phyloP scores from a whole-genome alignment of 2,797 vertebrate species.

The Myripristis jacobus region DNA sequence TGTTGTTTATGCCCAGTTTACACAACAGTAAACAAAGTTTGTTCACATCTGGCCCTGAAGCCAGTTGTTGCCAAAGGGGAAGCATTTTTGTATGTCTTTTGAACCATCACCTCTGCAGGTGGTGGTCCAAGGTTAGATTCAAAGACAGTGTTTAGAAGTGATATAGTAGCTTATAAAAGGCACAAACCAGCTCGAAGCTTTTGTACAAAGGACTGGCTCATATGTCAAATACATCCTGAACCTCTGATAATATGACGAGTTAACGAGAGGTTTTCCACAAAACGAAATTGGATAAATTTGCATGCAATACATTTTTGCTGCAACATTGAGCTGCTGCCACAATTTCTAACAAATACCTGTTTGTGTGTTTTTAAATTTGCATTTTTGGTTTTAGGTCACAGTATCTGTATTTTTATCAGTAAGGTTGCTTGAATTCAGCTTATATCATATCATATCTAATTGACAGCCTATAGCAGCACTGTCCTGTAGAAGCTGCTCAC shows the following conservation, averaged over 20 bases:
- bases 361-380: too few relatives aligned
- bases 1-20: background rate
- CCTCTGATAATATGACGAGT: background rate
- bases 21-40: background rate
- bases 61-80: background rate
- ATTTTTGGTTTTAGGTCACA: too few relatives aligned
- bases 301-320: background rate
- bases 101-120: background rate
- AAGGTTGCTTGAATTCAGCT: background rate
- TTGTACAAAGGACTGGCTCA: background rate
- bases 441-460: too few relatives aligned
- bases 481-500: background rate
- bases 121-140: conserved; percentile 4
- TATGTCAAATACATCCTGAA: background rate
- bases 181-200: background rate
- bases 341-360: background rate
- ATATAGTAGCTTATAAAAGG: background rate
- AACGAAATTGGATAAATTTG: background rate
- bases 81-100: conserved; percentile 1
- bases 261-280: background rate
- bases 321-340: background rate
- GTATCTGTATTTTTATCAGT: background rate
- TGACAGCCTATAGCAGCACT: too few relatives aligned
- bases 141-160: background rate
- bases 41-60: conserved; percentile 24